Evolutionary conservation across 2,888 invertebrate genomes (phyloP), one percentile per base, ranked within the genome.

Genomic region (Lepidocyrtinus sp.): DNA sequence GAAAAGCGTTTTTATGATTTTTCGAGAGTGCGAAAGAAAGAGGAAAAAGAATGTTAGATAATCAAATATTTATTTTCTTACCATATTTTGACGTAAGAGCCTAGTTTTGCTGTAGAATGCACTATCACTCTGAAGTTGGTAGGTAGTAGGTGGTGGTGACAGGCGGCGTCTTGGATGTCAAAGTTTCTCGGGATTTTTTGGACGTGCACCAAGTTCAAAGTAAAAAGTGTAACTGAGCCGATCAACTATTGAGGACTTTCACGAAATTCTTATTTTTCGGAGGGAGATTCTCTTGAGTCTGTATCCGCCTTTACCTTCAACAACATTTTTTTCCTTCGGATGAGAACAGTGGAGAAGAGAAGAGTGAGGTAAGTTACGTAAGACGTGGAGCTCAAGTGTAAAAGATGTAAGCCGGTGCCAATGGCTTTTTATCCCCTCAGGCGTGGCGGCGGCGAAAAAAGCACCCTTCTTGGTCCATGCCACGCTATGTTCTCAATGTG

Each of bases 361-460:
- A 12, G 55, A 55, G 36, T 50, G 15, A 50, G 2, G 50, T 12
- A 50, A 50, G 50, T 50, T 50, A 50, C 50, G 50, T 50, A 50
- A 50, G 50, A 36, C 50, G 17, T 50, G 50, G 50, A 50, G 50
- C 12, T 12, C n/a, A 59, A 59, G 59, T 59, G 59, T 59, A 50
- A 22, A 59, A 59, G 59, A 59, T 21, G 59, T 59, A 22, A 59
- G 74, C 79, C 79, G 79, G 79, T 79, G 79, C 79, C 79, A 79
- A 79, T 79, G 73, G 79, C 79, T 74, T 65, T 75, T 62, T 70
- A 76, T 79, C 73, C 79, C 79, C 79, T 79, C 73, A 79, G 79
- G 79, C 79, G 79, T 79, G 79, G 79, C 79, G 79, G 79, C 74
- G 73, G 64, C 36, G 26, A 62, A 17, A 62, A 75, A 63, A 74